These are phyloP conservation scores for Myopa testacea DNA, from an alignment of 2,888 invertebrate species.

Conservation along the genomic window DNA sequence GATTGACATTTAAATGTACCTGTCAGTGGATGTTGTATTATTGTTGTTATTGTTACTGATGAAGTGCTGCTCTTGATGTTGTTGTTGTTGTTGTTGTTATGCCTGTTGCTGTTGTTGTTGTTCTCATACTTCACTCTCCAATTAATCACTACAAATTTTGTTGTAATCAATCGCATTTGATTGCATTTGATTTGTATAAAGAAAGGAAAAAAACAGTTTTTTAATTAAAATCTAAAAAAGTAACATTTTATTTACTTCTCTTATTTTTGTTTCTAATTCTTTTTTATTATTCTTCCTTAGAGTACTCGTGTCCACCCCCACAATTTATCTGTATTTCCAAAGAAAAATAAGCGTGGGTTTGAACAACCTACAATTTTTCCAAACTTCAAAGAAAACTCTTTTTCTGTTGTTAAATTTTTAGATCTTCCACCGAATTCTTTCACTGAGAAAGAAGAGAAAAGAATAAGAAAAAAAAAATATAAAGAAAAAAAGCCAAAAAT, in stretches of 20 bases:
- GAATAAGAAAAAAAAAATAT: background rate
- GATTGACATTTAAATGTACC: conserved; percentile 56
- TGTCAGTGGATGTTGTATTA: conserved; percentile 30
- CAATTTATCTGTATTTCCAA: background rate
- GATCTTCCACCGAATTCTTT: background rate
- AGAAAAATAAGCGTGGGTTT: conserved; percentile 27
- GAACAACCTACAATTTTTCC: background rate
- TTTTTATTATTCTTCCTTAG: background rate
- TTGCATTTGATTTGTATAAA: conserved; percentile 16
- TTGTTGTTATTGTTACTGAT: conserved; percentile 23
- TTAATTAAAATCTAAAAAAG: conserved; percentile 31
- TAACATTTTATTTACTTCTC: conserved; percentile 6
- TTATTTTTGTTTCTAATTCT: background rate
- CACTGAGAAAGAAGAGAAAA: background rate
- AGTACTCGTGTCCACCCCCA: conserved; percentile 13
- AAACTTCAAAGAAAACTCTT: conserved; percentile 17
- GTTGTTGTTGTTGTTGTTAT: conserved; percentile 29
- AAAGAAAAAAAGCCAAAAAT: background rate
- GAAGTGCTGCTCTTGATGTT: conserved; percentile 22
- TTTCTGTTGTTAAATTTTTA: background rate
- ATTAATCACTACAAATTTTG: conserved; percentile 35
- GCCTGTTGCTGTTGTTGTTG: conserved; percentile 22
- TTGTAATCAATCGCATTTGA: conserved; percentile 13
- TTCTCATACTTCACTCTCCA: conserved; percentile 24
- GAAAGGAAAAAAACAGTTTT: conserved; percentile 8